Evolutionary conservation across 1,140 invertebrate genomes (phyloP).

Genomic region (Calephelis virginiensis): DNA sequence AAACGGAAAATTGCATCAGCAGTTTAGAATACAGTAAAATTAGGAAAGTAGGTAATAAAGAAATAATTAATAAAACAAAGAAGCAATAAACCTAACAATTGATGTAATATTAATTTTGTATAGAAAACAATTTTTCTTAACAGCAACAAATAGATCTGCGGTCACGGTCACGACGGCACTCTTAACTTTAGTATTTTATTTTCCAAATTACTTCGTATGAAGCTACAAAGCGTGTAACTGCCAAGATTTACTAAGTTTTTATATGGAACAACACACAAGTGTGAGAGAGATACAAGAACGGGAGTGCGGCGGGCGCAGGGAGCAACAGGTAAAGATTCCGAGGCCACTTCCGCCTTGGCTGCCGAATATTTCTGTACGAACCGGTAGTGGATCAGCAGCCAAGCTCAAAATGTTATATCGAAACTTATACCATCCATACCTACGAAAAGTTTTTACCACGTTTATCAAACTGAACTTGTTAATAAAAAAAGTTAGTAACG

Average conservation of each 20-base stretch:
- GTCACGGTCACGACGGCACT: conserved; percentile 56
- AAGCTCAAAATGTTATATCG: conserved; percentile 40
- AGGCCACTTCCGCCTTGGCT: conserved; percentile 78
- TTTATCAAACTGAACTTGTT: too few species aligned
- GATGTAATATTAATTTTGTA: neutral
- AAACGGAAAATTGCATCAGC: too few species aligned
- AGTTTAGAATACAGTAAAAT: too few species aligned
- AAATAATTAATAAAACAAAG: neutral
- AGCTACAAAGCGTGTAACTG: conserved; percentile 45
- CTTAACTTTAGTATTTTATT: conserved; percentile 60
- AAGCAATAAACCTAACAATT: conserved; percentile 1
- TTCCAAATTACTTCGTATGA: conserved; percentile 62
- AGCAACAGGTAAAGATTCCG: conserved; percentile 79
- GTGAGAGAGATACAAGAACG: conserved; percentile 45
- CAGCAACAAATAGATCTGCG: conserved; percentile 56
- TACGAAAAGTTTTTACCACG: neutral
- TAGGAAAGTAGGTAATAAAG: too few species aligned
- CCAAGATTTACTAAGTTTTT: conserved; percentile 31
- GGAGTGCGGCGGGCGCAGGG: conserved; percentile 69
- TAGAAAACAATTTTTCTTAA: conserved; percentile 25
- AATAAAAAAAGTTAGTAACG: too few species aligned
- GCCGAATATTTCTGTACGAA: conserved; percentile 78
- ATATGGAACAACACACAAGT: conserved; percentile 29
- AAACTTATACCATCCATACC: conserved; percentile 9
- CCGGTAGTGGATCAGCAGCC: conserved; percentile 74